Percentiles rank a stretch among this genome's conserved stretches.
Conservation (phyloP, 2,113 vertebrate genomes). For the Anolis sagrei region DNA sequence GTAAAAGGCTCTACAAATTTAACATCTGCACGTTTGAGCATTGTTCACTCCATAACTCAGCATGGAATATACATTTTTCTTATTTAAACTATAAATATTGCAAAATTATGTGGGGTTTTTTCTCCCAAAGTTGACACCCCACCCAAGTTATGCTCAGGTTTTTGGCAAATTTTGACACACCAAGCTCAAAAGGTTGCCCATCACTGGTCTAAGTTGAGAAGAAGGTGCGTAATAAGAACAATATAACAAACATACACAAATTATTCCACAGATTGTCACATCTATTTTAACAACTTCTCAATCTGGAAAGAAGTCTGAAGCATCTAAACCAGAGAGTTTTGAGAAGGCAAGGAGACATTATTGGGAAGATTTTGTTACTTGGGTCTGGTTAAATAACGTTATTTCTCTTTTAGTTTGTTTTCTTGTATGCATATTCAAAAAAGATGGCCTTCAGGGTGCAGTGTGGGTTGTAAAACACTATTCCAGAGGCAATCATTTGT, state of each 20-base stretch:
- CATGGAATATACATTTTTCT: too few relatives aligned
- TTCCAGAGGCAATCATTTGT: background rate
- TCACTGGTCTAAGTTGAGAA: too few relatives aligned
- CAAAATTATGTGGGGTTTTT: too few relatives aligned
- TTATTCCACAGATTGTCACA: background rate
- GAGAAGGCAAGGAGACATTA: background rate
- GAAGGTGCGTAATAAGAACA: background rate
- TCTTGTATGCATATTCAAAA: constrained; percentile 20
- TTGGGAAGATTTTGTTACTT: constrained; percentile 20
- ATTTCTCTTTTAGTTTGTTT: background rate
- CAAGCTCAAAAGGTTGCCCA: too few relatives aligned
- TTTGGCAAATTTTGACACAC: too few relatives aligned
- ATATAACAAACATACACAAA: background rate
- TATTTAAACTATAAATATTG: too few relatives aligned
- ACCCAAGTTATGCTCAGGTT: too few relatives aligned
- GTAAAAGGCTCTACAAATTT: too few relatives aligned
- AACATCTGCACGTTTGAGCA: too few relatives aligned
- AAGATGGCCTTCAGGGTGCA: constrained; percentile 6
- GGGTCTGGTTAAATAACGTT: constrained; percentile 19
- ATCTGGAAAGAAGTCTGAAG: background rate
- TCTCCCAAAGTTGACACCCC: too few relatives aligned
- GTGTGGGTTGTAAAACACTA: constrained; percentile 13
- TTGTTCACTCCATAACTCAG: too few relatives aligned
- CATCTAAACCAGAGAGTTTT: background rate
- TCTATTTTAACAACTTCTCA: constrained; percentile 16